phyloP scores from a whole-genome alignment of 2,888 invertebrate species.

The Callyntrura guangdongensis region DNA sequence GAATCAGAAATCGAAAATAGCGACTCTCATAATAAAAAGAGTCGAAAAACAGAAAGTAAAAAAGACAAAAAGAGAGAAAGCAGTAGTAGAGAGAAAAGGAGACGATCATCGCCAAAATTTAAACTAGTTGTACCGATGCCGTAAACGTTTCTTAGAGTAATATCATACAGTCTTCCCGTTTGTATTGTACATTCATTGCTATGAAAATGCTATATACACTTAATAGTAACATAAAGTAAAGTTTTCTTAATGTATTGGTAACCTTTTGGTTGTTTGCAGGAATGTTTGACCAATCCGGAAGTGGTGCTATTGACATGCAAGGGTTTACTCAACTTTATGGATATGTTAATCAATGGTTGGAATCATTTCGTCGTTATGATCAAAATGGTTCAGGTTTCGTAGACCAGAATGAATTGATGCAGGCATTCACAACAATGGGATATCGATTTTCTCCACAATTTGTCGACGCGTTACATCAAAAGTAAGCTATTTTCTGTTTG shows the following conservation, averaged over 20 bases:
- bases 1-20: neutral
- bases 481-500: conserved; percentile 66
- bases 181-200: neutral
- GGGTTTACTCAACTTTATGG: conserved; percentile 91
- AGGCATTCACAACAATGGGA: conserved; percentile 95
- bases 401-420: conserved; percentile 91
- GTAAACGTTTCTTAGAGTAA: neutral
- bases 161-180: too few relatives aligned
- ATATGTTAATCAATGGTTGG: conserved; percentile 96
- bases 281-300: conserved; percentile 94
- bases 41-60: neutral
- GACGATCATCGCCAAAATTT: neutral
- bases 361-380: conserved; percentile 94
- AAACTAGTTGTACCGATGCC: conserved; percentile 36
- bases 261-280: conserved; percentile 87
- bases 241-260: neutral
- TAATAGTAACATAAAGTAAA: neutral
- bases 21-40: conserved; percentile 10
- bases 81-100: neutral
- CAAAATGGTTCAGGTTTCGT: conserved; percentile 94
- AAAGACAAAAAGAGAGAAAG: conserved; percentile 5
- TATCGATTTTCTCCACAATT: conserved; percentile 94
- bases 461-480: conserved; percentile 86
- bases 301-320: conserved; percentile 93
- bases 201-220: neutral